Evolutionary conservation across 1,140 invertebrate genomes (phyloP).

Genomic region (Caenorhabditis inopinata): DNA sequence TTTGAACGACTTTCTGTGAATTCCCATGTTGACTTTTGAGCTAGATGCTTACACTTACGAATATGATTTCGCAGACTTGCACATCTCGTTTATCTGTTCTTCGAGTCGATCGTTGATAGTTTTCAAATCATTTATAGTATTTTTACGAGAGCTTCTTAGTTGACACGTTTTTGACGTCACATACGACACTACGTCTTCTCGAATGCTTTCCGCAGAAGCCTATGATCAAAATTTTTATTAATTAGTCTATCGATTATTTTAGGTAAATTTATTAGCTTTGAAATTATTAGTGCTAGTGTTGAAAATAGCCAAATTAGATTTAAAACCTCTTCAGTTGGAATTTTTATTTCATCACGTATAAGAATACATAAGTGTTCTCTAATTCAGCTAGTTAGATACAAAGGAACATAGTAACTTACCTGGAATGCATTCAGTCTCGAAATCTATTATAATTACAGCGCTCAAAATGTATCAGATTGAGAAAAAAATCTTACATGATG

Average conservation of each 20-base stretch:
- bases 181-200: neutral
- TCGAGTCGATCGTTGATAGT: neutral
- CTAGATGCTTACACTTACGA: neutral
- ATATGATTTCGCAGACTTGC: neutral
- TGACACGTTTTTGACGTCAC: neutral
- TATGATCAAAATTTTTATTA: neutral
- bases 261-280: too few species aligned
- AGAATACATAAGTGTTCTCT: too few species aligned
- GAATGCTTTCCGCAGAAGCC: neutral
- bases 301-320: too few species aligned
- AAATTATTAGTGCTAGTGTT: too few species aligned
- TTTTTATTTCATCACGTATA: too few species aligned
- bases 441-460: too few species aligned
- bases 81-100: slow-evolving; percentile 10
- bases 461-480: too few species aligned
- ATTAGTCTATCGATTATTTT: too few species aligned
- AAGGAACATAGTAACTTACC: too few species aligned
- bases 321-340: too few species aligned
- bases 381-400: too few species aligned
- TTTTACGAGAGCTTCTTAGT: neutral
- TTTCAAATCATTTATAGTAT: neutral
- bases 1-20: neutral
- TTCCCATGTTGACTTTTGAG: neutral
- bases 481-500: neutral
- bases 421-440: too few species aligned